Percentiles rank a stretch among this genome's conserved stretches.
phyloP scores from a whole-genome alignment of 2,797 vertebrate species.

The Rhinichthys osculus region DNA sequence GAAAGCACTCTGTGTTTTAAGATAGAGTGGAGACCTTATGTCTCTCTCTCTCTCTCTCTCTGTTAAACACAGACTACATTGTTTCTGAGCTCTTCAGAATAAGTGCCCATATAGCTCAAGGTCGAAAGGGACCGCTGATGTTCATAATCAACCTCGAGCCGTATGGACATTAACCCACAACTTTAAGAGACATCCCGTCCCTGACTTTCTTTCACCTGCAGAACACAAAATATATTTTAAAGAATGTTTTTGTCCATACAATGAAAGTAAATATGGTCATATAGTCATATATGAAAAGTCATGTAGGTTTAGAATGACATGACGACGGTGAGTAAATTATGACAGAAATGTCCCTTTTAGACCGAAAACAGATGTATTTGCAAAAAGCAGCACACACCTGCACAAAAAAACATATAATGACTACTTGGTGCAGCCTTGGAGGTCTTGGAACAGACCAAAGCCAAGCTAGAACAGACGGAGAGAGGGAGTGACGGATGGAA shows the following conservation, averaged over 20 bases:
- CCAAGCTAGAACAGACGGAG: slow-evolving; percentile 38
- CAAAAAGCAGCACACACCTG: slow-evolving; percentile 10
- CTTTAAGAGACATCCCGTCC: neutral
- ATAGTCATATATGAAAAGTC: neutral
- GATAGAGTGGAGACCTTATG: slow-evolving; percentile 10
- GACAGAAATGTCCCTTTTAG: neutral
- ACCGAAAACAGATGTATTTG: neutral
- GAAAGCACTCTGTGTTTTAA: slow-evolving; percentile 45
- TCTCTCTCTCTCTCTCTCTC: slow-evolving; percentile 22
- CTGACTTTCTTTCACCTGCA: neutral
- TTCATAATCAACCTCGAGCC: neutral
- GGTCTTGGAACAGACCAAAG: slow-evolving; percentile 39
- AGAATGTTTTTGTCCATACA: neutral
- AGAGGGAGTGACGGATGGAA: slow-evolving; percentile 42
- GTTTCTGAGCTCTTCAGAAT: slow-evolving; percentile 18
- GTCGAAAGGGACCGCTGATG: neutral
- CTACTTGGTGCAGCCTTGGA: slow-evolving; percentile 4
- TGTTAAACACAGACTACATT: slow-evolving; percentile 32
- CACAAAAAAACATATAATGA: slow-evolving; percentile 15
- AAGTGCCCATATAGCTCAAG: slow-evolving; percentile 9
- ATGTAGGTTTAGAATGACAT: neutral
- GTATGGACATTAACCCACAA: neutral
- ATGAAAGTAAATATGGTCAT: neutral
- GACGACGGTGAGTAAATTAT: neutral
- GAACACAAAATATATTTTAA: neutral